Evolutionary conservation across 2,888 invertebrate genomes (phyloP).

Genomic region (Eumerus sabulonum): DNA sequence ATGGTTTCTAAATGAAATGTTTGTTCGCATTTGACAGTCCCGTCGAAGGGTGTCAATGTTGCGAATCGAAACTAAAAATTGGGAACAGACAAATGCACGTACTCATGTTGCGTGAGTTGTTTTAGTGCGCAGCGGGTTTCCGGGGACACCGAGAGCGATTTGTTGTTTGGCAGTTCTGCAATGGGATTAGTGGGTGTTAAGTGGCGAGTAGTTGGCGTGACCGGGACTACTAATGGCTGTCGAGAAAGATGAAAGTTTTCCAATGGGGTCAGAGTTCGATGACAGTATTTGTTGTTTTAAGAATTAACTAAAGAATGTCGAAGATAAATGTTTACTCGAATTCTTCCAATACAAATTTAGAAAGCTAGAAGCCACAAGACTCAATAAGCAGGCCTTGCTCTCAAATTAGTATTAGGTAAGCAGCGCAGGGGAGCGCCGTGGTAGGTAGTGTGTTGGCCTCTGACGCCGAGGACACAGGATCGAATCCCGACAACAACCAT

Average conservation of each 20-base stretch:
- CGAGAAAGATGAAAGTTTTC: constrained; percentile 1
- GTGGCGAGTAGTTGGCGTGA: background rate
- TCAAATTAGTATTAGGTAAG: too few relatives aligned
- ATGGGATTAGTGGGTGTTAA: constrained; percentile 23
- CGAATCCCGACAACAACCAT: too few relatives aligned
- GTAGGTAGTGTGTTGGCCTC: too few relatives aligned
- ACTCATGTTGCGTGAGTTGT: constrained; percentile 14
- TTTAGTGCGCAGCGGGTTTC: constrained; percentile 38
- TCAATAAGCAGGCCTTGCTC: too few relatives aligned
- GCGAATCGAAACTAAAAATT: constrained; percentile 46
- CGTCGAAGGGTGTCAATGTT: constrained; percentile 65
- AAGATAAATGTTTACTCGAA: background rate
- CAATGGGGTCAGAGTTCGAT: constrained; percentile 39
- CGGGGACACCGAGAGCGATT: constrained; percentile 12
- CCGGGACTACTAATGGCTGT: constrained; percentile 12
- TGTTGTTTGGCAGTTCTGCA: constrained; percentile 27
- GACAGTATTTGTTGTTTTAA: constrained; percentile 24
- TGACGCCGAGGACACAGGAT: too few relatives aligned
- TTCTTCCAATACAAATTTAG: too few relatives aligned
- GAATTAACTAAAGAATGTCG: background rate
- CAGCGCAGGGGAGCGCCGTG: too few relatives aligned
- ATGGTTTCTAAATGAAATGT: constrained; percentile 44
- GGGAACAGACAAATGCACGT: constrained; percentile 39
- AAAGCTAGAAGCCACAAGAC: too few relatives aligned
- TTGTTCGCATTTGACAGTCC: constrained; percentile 51